Percentiles rank a stretch among this genome's conserved stretches.
phyloP scores from a whole-genome alignment of 2,113 vertebrate species.

The Chionomys nivalis region DNA sequence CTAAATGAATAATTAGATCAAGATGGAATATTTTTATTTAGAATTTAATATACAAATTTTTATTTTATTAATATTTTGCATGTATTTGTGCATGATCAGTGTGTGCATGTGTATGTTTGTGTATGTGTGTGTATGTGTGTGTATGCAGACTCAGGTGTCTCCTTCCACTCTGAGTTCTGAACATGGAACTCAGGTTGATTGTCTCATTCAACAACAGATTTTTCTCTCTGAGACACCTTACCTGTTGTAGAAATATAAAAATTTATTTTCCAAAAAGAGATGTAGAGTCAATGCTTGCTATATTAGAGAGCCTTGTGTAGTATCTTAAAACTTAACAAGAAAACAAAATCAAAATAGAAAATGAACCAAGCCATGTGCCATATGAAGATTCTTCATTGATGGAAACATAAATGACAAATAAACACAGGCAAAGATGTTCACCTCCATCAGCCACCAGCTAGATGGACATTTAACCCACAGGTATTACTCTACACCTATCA shows the following conservation, averaged over 20 bases:
- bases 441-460: background rate
- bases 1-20: background rate
- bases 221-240: background rate
- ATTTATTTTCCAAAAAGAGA: background rate
- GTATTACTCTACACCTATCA: background rate
- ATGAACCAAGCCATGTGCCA: background rate
- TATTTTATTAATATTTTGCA: background rate
- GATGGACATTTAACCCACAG: background rate
- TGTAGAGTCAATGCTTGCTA: background rate
- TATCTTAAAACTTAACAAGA: slow-evolving; percentile 22
- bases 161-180: background rate
- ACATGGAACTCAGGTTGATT: background rate
- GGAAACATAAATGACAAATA: background rate
- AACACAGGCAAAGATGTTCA: slow-evolving; percentile 1
- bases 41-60: background rate
- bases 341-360: slow-evolving; percentile 22
- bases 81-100: background rate
- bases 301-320: background rate
- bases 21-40: slow-evolving; percentile 31
- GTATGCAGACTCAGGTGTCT: background rate
- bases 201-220: background rate
- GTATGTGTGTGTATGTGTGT: no score
- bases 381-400: background rate
- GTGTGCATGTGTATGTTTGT: background rate
- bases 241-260: background rate